Percentiles rank a stretch among this genome's conserved stretches.
Evolutionary conservation across 2,113 vertebrate genomes (phyloP).

Genomic region (Camelus bactrianus): DNA sequence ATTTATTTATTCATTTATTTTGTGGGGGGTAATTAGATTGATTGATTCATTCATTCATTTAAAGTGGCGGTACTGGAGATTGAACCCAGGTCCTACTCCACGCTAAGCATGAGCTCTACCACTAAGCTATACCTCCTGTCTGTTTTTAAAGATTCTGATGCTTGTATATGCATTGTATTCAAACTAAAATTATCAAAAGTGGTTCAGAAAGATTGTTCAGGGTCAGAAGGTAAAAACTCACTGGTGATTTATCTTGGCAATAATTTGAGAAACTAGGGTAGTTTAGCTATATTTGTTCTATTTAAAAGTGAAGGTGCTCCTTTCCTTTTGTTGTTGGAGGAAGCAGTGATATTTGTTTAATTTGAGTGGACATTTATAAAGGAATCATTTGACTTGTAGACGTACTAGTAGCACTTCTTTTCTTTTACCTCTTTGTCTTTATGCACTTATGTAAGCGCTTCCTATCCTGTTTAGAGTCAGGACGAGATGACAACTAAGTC

Average conservation of each 20-base stretch:
- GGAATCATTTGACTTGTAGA: background rate
- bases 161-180: background rate
- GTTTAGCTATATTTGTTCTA: background rate
- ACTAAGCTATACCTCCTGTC: too few relatives aligned
- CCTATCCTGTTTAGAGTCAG: background rate
- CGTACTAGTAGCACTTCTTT: background rate
- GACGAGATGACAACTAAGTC: background rate
- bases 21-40: too few relatives aligned
- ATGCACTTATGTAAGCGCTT: background rate
- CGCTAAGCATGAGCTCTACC: too few relatives aligned
- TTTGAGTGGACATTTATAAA: conserved; percentile 31
- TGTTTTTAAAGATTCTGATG: conserved; percentile 14
- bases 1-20: too few relatives aligned
- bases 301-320: background rate
- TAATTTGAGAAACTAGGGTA: conserved; percentile 34
- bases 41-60: too few relatives aligned
- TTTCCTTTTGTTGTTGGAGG: background rate
- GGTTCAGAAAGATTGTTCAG: background rate
- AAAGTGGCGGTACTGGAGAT: too few relatives aligned
- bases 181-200: conserved; percentile 1
- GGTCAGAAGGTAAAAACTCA: conserved; percentile 21
- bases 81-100: too few relatives aligned
- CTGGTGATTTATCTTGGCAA: background rate
- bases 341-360: background rate
- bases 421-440: background rate